These are phyloP conservation scores for Carassius carassius DNA, from an alignment of 2,113 vertebrate species.

Conservation along the genomic window DNA sequence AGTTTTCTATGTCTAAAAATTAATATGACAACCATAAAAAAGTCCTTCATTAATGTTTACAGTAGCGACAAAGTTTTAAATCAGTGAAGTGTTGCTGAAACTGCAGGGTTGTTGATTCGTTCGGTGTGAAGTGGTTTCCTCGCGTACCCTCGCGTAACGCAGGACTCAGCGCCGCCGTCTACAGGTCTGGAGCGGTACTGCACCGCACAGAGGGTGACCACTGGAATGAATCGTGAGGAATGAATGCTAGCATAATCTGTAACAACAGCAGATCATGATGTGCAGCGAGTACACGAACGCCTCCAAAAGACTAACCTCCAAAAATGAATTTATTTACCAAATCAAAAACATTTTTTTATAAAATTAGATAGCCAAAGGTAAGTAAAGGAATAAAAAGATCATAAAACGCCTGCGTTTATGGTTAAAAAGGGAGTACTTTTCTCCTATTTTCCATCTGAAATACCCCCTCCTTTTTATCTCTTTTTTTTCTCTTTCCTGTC, in stretches of 20 bases:
- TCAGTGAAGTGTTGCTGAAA: not conserved
- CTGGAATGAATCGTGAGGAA: not conserved
- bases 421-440: not conserved
- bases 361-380: not conserved
- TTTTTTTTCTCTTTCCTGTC: not conserved
- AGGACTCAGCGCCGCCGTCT: conserved; percentile 14
- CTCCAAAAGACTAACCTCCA: not conserved
- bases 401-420: not conserved
- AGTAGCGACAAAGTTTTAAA: not conserved
- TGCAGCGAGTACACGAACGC: not conserved
- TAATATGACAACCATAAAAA: not conserved
- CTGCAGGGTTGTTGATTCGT: not conserved
- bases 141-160: too few species aligned
- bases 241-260: not conserved
- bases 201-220: conserved; percentile 10
- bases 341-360: not conserved
- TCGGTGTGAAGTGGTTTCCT: not conserved
- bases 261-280: not conserved
- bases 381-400: not conserved
- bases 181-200: not conserved
- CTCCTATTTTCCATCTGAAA: conserved; percentile 41
- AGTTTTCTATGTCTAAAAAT: not conserved
- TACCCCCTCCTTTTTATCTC: conserved; percentile 9
- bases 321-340: not conserved
- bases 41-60: not conserved